Evolutionary conservation across 2,797 vertebrate species (phyloP).

Genomic region (Melopsittacus undulatus): DNA sequence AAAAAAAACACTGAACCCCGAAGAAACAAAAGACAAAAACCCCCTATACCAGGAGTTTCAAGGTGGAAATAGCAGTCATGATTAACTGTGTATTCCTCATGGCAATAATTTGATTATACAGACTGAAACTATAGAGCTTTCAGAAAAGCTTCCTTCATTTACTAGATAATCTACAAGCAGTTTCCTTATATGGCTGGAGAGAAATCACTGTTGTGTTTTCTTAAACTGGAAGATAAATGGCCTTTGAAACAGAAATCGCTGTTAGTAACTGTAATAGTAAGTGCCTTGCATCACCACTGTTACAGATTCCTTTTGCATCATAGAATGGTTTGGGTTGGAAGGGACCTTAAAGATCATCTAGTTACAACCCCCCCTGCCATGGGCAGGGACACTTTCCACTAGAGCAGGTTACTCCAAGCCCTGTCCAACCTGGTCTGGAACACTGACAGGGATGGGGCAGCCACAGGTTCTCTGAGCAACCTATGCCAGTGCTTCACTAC

Average conservation of each 20-base stretch:
- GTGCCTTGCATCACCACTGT: not conserved
- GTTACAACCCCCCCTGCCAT: not conserved
- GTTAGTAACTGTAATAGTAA: constrained; percentile 38
- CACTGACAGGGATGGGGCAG: not conserved
- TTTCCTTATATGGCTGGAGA: constrained; percentile 54
- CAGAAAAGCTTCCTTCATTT: constrained; percentile 54
- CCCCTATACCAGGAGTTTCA: not conserved
- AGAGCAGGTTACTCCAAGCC: not conserved
- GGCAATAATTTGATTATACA: constrained; percentile 51
- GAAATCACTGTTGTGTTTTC: constrained; percentile 17
- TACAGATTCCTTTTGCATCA: not conserved
- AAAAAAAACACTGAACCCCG: fast-evolving
- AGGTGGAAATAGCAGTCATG: not conserved
- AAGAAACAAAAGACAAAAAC: not conserved
- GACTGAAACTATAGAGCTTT: constrained; percentile 23
- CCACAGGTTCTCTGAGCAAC: not conserved
- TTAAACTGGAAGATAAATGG: constrained; percentile 60
- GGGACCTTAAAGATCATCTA: not conserved
- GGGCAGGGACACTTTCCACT: not conserved
- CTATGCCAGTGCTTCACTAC: not conserved
- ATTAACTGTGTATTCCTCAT: constrained; percentile 32
- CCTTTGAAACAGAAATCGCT: constrained; percentile 42
- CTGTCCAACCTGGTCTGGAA: not conserved
- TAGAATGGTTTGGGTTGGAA: not conserved
- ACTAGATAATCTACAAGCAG: constrained; percentile 50